Evolutionary conservation across 1,140 invertebrate species (phyloP).

Genomic region (Chironomus tepperi): DNA sequence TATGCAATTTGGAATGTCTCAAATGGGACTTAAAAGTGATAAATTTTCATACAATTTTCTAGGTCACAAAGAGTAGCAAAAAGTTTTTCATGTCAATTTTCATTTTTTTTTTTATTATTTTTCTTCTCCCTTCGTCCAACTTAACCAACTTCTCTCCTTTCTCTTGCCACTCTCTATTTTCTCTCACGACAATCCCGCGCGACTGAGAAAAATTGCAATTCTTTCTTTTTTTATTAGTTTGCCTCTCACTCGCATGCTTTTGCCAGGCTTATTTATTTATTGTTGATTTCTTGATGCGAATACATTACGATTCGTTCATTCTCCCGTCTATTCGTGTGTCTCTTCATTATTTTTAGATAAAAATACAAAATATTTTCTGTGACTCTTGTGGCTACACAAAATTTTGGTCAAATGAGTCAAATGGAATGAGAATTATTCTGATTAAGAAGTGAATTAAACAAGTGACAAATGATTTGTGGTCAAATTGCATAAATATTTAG

Average conservation of each 20-base stretch:
- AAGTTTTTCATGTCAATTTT: not conserved
- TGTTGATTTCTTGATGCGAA: not conserved
- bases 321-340: not conserved
- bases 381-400: not conserved
- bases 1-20: constrained; percentile 17
- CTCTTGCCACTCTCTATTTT: not conserved
- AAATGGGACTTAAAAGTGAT: constrained; percentile 3
- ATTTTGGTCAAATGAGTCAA: no score
- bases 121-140: not conserved
- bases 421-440: not conserved
- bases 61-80: not conserved
- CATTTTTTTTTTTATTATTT: constrained; percentile 9
- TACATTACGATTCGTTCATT: constrained; percentile 16
- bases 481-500: not conserved
- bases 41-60: constrained; percentile 21
- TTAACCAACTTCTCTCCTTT: not conserved
- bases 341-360: constrained; percentile 17
- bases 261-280: constrained; percentile 17
- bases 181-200: not conserved
- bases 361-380: not conserved
- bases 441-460: not conserved
- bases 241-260: not conserved
- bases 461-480: not conserved
- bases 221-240: not conserved
- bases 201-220: constrained; percentile 15